Evolutionary conservation across 1,140 invertebrate species (phyloP), one percentile per base, ranked within the genome.

Genomic region (Hesperophylax magnus): DNA sequence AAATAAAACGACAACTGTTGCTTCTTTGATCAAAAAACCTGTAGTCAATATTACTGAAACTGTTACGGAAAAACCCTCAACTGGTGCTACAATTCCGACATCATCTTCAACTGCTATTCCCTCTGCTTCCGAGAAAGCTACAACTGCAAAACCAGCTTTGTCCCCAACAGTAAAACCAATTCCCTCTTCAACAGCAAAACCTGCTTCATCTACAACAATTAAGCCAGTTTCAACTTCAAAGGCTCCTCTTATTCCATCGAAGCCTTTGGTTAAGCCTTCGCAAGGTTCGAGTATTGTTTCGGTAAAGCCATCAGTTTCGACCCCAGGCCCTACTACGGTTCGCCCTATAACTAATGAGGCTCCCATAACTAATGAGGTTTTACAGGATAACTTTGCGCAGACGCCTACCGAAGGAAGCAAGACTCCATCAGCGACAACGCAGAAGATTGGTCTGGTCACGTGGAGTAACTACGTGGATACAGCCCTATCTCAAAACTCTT

Each of bases 391-490:
- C 15, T 18, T 58, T 1, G 56, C 84, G 15, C 52, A 84, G 58
- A 87, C 77, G 71, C 85, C 87, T 20, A 78, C 77, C 3, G 85
- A 84, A 72, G 86, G 86, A 81, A 79, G 65, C 53, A 82, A 85
- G 53, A 84, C 78, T 81, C 56, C 85, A 11, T 81, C 85, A 15
- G 53, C 83, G 11, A 86, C 88, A 0, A 87, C 88, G 0, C 84
- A 85, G 11, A 82, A 86, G 3, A 85, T 88, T 9, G 87, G 89
- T 18, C 85, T 93, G 1, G 91, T 93, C 0, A 93, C 92, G 0
- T 93, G 92, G 92, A 91, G 93, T 17, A 91, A 91, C 15, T 89
- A 91, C 82, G 89, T 90, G 11, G 90, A 92, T 78, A 88, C 92
- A 11, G 85, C 84, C 1, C 86, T 87, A 0, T 87, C 88, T 74